These are phyloP conservation scores for Quiscalus mexicanus DNA, from an alignment of 2,113 vertebrate species.

Conservation along the genomic window DNA sequence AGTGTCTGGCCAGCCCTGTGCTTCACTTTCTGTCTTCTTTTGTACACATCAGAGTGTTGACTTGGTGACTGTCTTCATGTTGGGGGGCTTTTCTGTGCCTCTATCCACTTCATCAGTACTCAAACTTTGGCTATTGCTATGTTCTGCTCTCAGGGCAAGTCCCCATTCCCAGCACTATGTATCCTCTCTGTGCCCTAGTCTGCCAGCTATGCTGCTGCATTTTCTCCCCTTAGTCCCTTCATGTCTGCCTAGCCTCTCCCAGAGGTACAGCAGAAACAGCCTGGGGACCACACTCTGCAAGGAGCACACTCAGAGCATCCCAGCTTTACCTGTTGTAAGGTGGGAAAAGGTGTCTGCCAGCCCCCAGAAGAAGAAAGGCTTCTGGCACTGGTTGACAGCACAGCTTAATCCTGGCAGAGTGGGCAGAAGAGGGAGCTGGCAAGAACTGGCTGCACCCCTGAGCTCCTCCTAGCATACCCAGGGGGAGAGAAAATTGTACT, in stretches of 20 bases:
- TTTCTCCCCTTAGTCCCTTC: not conserved
- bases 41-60: not conserved
- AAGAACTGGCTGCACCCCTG: not conserved
- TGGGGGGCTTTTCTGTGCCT: not conserved
- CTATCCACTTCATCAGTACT: not conserved
- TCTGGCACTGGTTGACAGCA: fast-evolving
- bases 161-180: not conserved
- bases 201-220: not conserved
- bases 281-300: fast-evolving
- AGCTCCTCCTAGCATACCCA: not conserved
- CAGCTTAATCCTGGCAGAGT: not conserved
- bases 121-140: not conserved
- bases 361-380: not conserved
- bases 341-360: not conserved
- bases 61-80: not conserved
- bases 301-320: not conserved
- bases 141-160: not conserved
- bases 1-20: not conserved
- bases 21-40: not conserved
- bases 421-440: not conserved
- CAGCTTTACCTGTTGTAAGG: not conserved
- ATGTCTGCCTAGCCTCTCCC: not conserved
- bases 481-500: not conserved
- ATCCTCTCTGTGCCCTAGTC: fast-evolving
- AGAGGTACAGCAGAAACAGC: not conserved